Evolutionary conservation across 2,113 vertebrate genomes (phyloP), one percentile per base, ranked within the genome.

Genomic region (Pipra filicauda): DNA sequence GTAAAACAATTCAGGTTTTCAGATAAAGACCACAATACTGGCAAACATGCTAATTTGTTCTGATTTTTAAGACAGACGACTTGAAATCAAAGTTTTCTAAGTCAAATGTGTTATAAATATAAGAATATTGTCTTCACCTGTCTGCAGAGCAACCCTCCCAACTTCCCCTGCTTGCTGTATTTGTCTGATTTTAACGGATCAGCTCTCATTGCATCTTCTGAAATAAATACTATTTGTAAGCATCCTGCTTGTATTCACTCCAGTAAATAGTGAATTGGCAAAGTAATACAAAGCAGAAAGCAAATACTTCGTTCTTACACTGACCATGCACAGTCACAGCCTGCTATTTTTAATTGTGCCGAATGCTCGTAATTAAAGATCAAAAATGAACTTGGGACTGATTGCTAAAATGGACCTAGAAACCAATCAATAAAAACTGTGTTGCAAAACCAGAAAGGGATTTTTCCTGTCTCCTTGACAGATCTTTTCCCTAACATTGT

Each of bases 371-470:
- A 94, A 84, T 72, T 43, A 59, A 93, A 78, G 44, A 84, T 67
- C 75, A 88, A 39, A 96, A 88, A 71, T 81, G 74, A 95, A 96
- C 93, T 86, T 72, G 57, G 78, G 52, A 90, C 88, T 17, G 30
- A 90, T 23, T 77, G 78, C 27, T 94, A 59, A 91, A 90, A 66
- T 2, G 26, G 58, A 92, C 15, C 48, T 44, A 52, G 15, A 83
- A 88, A 67, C 35, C 12, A 69, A 94, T 91, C 88, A 84, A 94
- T 86, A 90, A 39, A 70, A 76, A 83, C 39, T 52, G 11, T 74
- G 72, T n/a, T 71, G 90, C 52, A 95, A 96, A 61, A 61, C 59
- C 65, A 24, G 35, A 46, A 75, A 73, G 49, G 21, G 3, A 17
- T 35, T 79, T 92, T 85, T 52, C 26, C 70, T 16, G 20, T 69